Evolutionary conservation across 2,113 vertebrate genomes (phyloP).

Genomic region (Meriones unguiculatus): DNA sequence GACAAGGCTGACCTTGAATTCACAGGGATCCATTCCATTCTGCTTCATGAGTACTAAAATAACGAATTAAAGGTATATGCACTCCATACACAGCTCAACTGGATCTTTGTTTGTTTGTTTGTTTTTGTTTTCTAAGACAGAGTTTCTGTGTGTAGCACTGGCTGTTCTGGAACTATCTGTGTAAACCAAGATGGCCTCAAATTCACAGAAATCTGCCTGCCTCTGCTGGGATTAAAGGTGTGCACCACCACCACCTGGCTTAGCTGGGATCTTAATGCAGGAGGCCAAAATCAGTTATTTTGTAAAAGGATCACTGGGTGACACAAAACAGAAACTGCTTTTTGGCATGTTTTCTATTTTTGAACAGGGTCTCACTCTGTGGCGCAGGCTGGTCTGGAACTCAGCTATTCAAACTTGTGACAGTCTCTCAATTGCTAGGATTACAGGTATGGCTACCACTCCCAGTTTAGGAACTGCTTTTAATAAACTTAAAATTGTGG

Average conservation of each 20-base stretch:
- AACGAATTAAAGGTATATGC: no score
- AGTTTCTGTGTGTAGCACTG: no score
- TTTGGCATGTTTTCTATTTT: not conserved
- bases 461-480: not conserved
- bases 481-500: not conserved
- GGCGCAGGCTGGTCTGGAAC: not conserved
- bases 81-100: not conserved
- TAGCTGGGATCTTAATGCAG: not conserved
- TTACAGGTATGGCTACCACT: not conserved
- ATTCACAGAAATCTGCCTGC: no score
- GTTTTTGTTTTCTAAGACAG: no score
- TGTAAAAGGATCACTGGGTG: constrained; percentile 7
- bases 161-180: no score
- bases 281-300: constrained; percentile 17
- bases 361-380: not conserved
- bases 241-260: not conserved
- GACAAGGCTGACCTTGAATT: not conserved
- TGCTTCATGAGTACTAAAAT: no score
- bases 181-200: no score
- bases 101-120: no score
- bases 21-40: no score
- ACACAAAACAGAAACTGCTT: constrained; percentile 29
- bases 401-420: not conserved
- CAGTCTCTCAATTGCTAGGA: not conserved
- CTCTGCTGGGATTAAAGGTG: no score